These are phyloP conservation scores for Neoseiulus cucumeris DNA, from an alignment of 1,140 invertebrate genomes.

Conservation along the genomic window DNA sequence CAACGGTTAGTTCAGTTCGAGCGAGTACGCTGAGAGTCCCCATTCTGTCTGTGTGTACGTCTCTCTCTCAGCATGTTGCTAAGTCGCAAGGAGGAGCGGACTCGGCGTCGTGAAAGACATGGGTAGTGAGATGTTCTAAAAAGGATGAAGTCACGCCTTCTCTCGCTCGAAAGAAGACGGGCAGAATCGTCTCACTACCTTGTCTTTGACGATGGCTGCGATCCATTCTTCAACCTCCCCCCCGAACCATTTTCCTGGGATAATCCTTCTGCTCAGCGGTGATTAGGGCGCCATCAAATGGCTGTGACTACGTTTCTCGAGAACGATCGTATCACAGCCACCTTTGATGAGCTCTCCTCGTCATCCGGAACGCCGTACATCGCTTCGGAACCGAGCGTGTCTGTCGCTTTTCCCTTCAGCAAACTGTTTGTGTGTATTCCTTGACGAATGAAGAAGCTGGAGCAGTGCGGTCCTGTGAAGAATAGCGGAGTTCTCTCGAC, in stretches of 20 bases:
- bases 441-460: no score
- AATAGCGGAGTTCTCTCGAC: no score
- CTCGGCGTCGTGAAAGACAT: conserved; percentile 33
- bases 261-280: no score
- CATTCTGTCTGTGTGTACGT: conserved; percentile 5
- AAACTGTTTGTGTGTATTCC: no score
- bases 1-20: conserved; percentile 23
- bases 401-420: no score
- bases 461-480: no score
- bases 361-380: not conserved
- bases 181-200: conserved; percentile 31
- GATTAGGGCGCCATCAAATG: no score
- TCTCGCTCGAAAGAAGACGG: not conserved
- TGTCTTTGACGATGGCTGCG: conserved; percentile 30
- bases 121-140: conserved; percentile 35
- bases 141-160: not conserved
- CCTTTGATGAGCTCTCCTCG: conserved; percentile 21
- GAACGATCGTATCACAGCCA: conserved; percentile 18
- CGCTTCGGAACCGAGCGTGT: no score
- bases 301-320: no score
- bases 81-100: no score
- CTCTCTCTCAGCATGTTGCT: conserved; percentile 11
- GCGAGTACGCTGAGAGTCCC: not conserved
- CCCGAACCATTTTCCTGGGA: no score
- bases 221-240: conserved; percentile 10